Conservation (phyloP, 2,888 invertebrate species). For the Hemithea aestivaria region DNA sequence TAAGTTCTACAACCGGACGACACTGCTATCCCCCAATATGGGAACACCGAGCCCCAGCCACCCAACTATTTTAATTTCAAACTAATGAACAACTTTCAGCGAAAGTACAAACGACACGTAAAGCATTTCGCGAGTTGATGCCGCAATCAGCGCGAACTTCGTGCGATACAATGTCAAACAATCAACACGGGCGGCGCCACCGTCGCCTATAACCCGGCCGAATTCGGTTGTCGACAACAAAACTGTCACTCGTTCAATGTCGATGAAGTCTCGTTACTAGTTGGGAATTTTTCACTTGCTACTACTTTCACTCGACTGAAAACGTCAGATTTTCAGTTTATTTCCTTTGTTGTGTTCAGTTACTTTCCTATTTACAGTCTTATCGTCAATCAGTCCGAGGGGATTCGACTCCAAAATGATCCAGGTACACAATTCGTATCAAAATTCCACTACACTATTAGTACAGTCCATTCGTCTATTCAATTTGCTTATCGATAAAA, state of each 20-base stretch:
- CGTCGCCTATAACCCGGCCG: slow-evolving; percentile 36
- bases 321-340: slow-evolving; percentile 55
- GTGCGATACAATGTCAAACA: slow-evolving; percentile 37
- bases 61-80: slow-evolving; percentile 37
- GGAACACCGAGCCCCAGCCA: slow-evolving; percentile 19
- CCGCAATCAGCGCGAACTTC: slow-evolving; percentile 53
- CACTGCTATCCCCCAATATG: slow-evolving; percentile 11
- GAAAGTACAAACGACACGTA: slow-evolving; percentile 71
- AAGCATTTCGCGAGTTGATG: slow-evolving; percentile 58
- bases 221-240: slow-evolving; percentile 39
- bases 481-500: slow-evolving; percentile 44
- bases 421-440: slow-evolving; percentile 44
- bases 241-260: slow-evolving; percentile 28
- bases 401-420: slow-evolving; percentile 47
- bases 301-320: slow-evolving; percentile 57
- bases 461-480: slow-evolving; percentile 48
- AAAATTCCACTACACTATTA: slow-evolving; percentile 57
- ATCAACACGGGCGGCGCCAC: slow-evolving; percentile 59
- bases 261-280: slow-evolving; percentile 39
- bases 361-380: slow-evolving; percentile 54
- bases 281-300: slow-evolving; percentile 44
- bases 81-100: slow-evolving; percentile 51
- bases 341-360: slow-evolving; percentile 39
- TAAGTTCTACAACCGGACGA: slow-evolving; percentile 9
- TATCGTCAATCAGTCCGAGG: slow-evolving; percentile 38